Percentiles rank a stretch among this genome's conserved stretches.
Evolutionary conservation across 2,797 vertebrate genomes (phyloP).

Genomic region (Sebastes minor): DNA sequence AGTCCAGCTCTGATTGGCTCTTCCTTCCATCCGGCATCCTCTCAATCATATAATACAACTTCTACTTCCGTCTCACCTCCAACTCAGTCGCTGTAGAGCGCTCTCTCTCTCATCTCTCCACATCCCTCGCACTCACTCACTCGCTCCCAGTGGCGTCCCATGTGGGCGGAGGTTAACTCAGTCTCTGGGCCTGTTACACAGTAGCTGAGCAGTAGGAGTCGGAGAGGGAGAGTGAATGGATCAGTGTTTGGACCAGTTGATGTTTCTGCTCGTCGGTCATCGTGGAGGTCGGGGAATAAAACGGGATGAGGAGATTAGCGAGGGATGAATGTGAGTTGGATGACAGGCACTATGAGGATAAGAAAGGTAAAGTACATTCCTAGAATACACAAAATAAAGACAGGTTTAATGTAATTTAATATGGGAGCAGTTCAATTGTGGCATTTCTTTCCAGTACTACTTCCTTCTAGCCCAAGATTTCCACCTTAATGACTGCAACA

Average conservation of each 20-base stretch:
- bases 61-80: constrained; percentile 5
- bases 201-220: constrained; percentile 66
- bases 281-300: constrained; percentile 25
- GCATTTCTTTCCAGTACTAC: neutral
- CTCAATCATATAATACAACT: constrained; percentile 50
- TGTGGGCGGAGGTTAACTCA: constrained; percentile 80
- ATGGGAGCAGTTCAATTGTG: neutral
- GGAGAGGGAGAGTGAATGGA: constrained; percentile 52
- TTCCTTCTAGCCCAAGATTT: too few species aligned
- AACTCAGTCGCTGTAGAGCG: constrained; percentile 42
- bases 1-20: constrained; percentile 76
- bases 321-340: constrained; percentile 85
- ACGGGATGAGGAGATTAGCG: constrained; percentile 80
- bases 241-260: constrained; percentile 11
- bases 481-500: neutral
- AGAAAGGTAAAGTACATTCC: constrained; percentile 83
- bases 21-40: constrained; percentile 63
- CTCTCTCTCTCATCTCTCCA: constrained; percentile 32
- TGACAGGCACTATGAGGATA: constrained; percentile 87
- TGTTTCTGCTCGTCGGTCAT: neutral
- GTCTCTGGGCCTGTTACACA: constrained; percentile 63
- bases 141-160: constrained; percentile 26
- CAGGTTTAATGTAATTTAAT: neutral
- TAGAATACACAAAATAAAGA: neutral
- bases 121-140: constrained; percentile 7